Conservation (phyloP, 2,797 vertebrate species). For the Melanotaenia boesemani region DNA sequence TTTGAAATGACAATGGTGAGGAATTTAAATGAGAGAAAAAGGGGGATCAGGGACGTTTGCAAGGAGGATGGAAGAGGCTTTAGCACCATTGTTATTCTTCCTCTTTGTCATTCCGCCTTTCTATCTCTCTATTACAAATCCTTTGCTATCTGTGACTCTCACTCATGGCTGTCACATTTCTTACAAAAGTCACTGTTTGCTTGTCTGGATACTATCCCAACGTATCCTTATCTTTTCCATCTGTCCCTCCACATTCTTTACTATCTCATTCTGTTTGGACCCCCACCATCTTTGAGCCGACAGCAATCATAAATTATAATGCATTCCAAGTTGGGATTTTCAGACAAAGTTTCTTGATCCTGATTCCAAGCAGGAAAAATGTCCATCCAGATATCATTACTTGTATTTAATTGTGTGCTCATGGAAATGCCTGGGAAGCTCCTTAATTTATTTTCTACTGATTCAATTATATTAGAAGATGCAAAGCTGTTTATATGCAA, state of each 20-base stretch:
- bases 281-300: neutral
- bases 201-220: constrained; percentile 47
- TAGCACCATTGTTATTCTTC: constrained; percentile 74
- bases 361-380: neutral
- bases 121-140: constrained; percentile 73
- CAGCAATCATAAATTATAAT: neutral
- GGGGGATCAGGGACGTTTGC: constrained; percentile 69
- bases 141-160: constrained; percentile 35
- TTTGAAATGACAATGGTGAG: constrained; percentile 75
- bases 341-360: neutral
- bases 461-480: neutral
- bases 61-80: constrained; percentile 74
- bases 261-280: neutral
- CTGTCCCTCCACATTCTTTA: constrained; percentile 4
- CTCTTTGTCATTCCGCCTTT: constrained; percentile 71
- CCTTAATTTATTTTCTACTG: neutral
- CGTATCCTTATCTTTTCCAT: constrained; percentile 36
- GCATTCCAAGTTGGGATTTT: constrained; percentile 5
- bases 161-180: constrained; percentile 45
- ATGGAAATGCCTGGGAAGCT: neutral
- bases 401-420: neutral
- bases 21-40: constrained; percentile 80
- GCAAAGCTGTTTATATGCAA: neutral
- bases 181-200: constrained; percentile 35
- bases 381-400: no score